Evolutionary conservation across 2,888 invertebrate genomes (phyloP).

Genomic region (Nesidiocoris tenuis): DNA sequence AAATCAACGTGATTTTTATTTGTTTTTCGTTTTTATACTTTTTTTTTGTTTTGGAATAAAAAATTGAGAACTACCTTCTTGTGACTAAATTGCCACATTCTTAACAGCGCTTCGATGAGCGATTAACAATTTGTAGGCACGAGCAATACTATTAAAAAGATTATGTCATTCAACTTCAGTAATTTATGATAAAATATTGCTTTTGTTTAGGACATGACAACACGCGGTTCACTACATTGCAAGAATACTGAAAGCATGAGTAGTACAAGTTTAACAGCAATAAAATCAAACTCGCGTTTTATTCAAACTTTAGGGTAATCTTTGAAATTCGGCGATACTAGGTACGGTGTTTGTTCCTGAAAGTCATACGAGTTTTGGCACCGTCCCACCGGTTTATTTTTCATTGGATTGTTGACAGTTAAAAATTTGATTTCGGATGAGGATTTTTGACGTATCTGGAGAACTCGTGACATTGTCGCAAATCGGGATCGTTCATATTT

Average conservation of each 20-base stretch:
- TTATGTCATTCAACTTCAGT: constrained; percentile 19
- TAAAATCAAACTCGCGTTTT: too few species aligned
- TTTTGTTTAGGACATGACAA: constrained; percentile 11
- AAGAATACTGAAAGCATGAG: too few species aligned
- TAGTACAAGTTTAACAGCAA: too few species aligned
- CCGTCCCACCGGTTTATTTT: too few species aligned
- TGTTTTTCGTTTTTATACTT: constrained; percentile 7
- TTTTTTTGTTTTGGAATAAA: constrained; percentile 33
- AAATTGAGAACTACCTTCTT: constrained; percentile 43
- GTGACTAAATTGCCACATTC: constrained; percentile 44
- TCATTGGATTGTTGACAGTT: background rate
- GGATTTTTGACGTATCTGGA: background rate
- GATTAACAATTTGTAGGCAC: constrained; percentile 50
- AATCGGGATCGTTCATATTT: too few species aligned
- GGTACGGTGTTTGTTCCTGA: too few species aligned
- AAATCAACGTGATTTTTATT: constrained; percentile 19
- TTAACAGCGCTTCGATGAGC: constrained; percentile 51
- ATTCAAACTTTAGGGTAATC: too few species aligned
- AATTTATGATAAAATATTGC: constrained; percentile 14
- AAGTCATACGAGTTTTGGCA: too few species aligned
- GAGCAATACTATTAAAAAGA: constrained; percentile 46
- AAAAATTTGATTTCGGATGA: background rate
- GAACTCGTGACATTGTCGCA: too few species aligned
- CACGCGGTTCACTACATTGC: too few species aligned
- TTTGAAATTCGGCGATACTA: too few species aligned